A percentile compares a stretch with the other conserved stretches of the same genome.
phyloP scores from a whole-genome alignment of 2,113 vertebrate genomes.

The Parus major region DNA sequence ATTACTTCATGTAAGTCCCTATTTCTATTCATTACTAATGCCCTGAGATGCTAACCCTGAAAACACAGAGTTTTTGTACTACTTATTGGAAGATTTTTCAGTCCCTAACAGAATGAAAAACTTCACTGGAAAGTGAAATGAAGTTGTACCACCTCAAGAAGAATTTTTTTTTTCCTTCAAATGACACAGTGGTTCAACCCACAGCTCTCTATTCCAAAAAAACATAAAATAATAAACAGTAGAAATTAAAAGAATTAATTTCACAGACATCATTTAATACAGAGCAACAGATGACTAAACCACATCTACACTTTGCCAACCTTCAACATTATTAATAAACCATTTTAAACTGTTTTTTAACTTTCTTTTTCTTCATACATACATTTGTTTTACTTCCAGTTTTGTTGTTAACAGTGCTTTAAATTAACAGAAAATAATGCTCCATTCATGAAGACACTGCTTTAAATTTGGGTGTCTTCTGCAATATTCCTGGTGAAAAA shows the following conservation, averaged over 20 bases:
- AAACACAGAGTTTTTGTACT: neutral
- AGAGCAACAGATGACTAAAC: neutral
- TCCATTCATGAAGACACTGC: fast-evolving
- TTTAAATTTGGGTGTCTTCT: neutral
- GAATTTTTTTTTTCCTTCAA: neutral
- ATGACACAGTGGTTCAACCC: fast-evolving
- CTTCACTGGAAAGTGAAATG: neutral
- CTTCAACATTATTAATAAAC: neutral
- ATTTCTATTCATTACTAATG: neutral
- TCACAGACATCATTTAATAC: neutral
- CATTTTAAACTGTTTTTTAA: neutral
- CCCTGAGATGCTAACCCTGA: neutral
- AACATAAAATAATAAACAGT: neutral
- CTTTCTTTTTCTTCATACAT: neutral
- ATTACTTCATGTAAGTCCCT: neutral
- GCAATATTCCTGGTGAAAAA: neutral
- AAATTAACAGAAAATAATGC: neutral
- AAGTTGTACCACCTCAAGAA: neutral
- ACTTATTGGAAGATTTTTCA: neutral
- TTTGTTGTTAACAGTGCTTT: neutral
- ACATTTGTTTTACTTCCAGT: neutral
- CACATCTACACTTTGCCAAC: neutral
- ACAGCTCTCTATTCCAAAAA: neutral
- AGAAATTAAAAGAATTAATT: neutral
- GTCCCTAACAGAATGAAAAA: neutral